Evolutionary conservation across 2,888 invertebrate species (phyloP).

Genomic region (Tenthredo distinguenda): DNA sequence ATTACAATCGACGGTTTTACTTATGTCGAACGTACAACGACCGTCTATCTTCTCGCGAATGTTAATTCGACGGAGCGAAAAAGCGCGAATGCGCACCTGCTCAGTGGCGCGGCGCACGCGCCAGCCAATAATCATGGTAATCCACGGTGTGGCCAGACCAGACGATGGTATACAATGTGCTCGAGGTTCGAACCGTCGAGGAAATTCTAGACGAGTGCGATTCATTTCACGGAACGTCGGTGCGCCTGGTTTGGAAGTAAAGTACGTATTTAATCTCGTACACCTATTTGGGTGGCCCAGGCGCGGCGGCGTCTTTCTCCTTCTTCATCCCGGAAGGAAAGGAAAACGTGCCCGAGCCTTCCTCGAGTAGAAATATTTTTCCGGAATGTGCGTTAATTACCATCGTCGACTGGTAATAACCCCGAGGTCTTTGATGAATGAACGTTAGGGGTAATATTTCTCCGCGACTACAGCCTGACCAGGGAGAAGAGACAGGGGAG

Average conservation of each 20-base stretch:
- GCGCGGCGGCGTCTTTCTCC: neutral
- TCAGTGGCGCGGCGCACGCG: neutral
- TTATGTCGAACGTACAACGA: neutral
- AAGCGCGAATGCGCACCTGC: slow-evolving; percentile 52
- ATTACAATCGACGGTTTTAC: slow-evolving; percentile 2
- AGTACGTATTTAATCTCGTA: slow-evolving; percentile 22
- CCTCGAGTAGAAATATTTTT: slow-evolving; percentile 15
- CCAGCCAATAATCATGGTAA: slow-evolving; percentile 7
- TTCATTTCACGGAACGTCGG: neutral
- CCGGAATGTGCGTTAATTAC: slow-evolving; percentile 44
- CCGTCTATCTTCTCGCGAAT: slow-evolving; percentile 12
- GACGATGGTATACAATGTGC: neutral
- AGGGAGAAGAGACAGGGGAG: slow-evolving; percentile 10
- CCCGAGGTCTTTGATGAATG: slow-evolving; percentile 50
- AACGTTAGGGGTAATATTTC: slow-evolving; percentile 39
- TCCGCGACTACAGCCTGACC: neutral
- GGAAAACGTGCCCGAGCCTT: neutral
- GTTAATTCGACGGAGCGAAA: slow-evolving; percentile 52
- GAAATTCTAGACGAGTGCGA: slow-evolving; percentile 20
- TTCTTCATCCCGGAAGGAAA: slow-evolving; percentile 25
- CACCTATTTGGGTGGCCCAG: slow-evolving; percentile 45
- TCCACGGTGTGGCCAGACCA: neutral
- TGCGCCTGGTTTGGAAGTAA: slow-evolving; percentile 30
- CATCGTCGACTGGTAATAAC: slow-evolving; percentile 38
- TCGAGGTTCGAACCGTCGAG: neutral